Percentiles rank a stretch among this genome's conserved stretches.
Evolutionary conservation across 1,140 invertebrate species (phyloP).

Genomic region (Hirudo medicinalis): DNA sequence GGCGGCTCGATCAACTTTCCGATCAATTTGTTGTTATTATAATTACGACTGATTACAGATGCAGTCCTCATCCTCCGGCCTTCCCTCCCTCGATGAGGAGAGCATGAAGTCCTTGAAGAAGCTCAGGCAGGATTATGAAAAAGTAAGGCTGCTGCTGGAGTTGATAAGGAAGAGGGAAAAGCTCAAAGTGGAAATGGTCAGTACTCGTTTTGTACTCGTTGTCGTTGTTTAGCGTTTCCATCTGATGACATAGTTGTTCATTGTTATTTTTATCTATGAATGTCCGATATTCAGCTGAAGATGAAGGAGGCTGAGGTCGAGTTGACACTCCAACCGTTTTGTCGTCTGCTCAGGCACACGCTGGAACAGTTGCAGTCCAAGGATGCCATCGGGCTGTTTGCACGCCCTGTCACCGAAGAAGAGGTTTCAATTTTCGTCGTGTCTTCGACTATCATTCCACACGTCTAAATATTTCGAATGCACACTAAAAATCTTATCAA

Average conservation of each 20-base stretch:
- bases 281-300: conserved; percentile 42
- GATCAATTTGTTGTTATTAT: background rate
- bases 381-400: conserved; percentile 76
- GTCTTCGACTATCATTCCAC: background rate
- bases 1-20: background rate
- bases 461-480: too few species aligned
- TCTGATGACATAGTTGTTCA: background rate
- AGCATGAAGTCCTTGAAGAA: conserved; percentile 89
- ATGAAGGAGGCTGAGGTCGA: conserved; percentile 65
- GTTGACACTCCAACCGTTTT: conserved; percentile 57
- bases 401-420: conserved; percentile 73
- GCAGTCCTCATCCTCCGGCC: background rate
- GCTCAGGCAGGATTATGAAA: conserved; percentile 79
- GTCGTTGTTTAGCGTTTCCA: background rate
- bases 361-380: conserved; percentile 61
- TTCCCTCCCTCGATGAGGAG: conserved; percentile 49
- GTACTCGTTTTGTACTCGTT: background rate
- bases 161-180: conserved; percentile 87
- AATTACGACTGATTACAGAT: background rate
- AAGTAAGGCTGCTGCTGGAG: conserved; percentile 79
- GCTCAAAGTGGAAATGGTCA: conserved; percentile 72
- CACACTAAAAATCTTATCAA: too few species aligned
- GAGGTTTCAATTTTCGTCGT: conserved; percentile 47
- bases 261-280: background rate
- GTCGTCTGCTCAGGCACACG: conserved; percentile 55